Conservation (phyloP, 2,888 invertebrate genomes). For the Microlaimidae sp. region DNA sequence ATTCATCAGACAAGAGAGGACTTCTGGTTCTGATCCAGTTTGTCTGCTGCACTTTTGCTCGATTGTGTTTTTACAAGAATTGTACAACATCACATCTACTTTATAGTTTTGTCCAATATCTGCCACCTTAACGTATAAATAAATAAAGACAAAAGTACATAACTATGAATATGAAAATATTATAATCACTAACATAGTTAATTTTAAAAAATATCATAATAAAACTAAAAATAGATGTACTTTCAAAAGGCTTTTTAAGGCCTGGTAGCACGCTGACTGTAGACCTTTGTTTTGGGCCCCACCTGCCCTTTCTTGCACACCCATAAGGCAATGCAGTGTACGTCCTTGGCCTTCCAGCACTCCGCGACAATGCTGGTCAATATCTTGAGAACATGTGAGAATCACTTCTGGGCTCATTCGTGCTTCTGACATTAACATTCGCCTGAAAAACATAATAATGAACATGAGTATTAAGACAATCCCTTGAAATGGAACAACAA, state of each 20-base stretch:
- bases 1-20: slow-evolving; percentile 84
- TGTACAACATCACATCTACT: slow-evolving; percentile 49
- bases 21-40: slow-evolving; percentile 21
- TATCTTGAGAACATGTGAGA: slow-evolving; percentile 63
- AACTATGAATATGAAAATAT: too few species aligned
- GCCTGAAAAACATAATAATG: too few species aligned
- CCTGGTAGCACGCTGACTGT: background rate
- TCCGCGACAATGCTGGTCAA: slow-evolving; percentile 51
- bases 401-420: slow-evolving; percentile 81
- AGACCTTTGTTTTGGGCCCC: slow-evolving; percentile 45
- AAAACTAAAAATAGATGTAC: too few species aligned
- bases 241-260: background rate
- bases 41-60: slow-evolving; percentile 17
- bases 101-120: slow-evolving; percentile 90
- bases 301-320: slow-evolving; percentile 24
- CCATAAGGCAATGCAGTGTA: slow-evolving; percentile 85
- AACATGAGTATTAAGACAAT: too few species aligned
- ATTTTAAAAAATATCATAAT: too few species aligned
- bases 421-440: too few species aligned
- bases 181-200: too few species aligned
- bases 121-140: slow-evolving; percentile 60
- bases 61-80: slow-evolving; percentile 26
- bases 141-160: too few species aligned
- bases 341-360: slow-evolving; percentile 55
- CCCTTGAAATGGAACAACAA: too few species aligned